Base-by-base conservation (phyloP, 2,113 vertebrate genomes). In the Tonatia bakeri region DNA sequence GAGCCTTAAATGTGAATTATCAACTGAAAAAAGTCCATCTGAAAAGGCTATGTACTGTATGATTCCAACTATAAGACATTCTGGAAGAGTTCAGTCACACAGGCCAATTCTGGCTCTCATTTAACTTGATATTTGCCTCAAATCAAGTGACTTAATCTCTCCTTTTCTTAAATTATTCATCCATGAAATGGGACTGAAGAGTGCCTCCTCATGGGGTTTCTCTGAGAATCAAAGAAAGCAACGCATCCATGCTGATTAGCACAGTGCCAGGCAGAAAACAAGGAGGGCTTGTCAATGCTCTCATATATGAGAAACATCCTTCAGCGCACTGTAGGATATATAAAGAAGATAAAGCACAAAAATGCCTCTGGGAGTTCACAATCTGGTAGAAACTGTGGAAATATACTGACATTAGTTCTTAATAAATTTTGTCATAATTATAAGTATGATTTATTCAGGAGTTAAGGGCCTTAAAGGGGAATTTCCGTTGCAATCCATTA, bases 381-480 rank as follows among this genome's bases (percentile, higher is more conserved):
- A 65, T 72, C 33, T 80, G 81, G 47, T 10, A 81, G 45, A 76
- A 43, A 61, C 80, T 76, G 47, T 38, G 52, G 40, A 91, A 87
- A n/a, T 65, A 82, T 8, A 87, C 4, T 52, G 47, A 86, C 9
- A 69, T 24, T 79, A 50, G 16, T 82, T 67, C 16, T 56, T 85
- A 92, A 65, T 77, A 84, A 72, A 54, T 82, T 88, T 72, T 94
- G 38, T 94, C n/a, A 81, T 54, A 95, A 93, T 52, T 73, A 94
- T 36, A 94, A 95, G 70, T 65, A 31, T 54, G 9, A 90, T 83
- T 92, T 90, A 83, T 80, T 95, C 38, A 75, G n/a, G 36, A 92
- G 6, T 65, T 88, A 28, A 81, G 20, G 28, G 5, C 15, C 52
- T 76, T 94, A 76, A 40, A 83, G 12, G n/a, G 45, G 22, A 95